These are phyloP conservation scores for Rallus crepitans DNA, from an alignment of 2,797 vertebrate genomes.

Conservation along the genomic window DNA sequence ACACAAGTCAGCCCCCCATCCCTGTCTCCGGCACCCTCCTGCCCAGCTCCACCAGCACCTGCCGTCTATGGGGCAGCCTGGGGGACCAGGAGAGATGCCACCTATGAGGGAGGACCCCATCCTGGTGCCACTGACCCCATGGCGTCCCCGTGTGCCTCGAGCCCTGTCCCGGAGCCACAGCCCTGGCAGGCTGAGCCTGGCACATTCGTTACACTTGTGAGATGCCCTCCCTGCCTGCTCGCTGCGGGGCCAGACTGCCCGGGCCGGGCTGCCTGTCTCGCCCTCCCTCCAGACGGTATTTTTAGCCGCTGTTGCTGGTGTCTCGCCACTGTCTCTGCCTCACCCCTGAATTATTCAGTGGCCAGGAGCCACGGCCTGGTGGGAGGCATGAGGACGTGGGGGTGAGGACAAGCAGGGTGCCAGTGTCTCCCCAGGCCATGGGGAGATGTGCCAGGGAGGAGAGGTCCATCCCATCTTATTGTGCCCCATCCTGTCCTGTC, in stretches of 20 bases:
- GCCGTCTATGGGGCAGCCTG: fast-evolving
- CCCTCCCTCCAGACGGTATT: background rate
- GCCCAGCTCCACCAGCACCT: background rate
- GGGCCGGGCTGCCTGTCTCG: background rate
- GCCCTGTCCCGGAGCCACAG: background rate
- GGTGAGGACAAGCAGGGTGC: background rate
- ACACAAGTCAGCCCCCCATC: background rate
- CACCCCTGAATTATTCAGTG: slow-evolving; percentile 9
- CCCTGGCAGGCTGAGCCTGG: background rate
- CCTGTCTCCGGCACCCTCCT: background rate
- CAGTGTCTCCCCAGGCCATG: background rate
- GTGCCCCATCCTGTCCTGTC: background rate
- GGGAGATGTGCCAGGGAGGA: fast-evolving
- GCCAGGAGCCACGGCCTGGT: background rate
- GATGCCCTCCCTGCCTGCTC: background rate
- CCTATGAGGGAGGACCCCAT: background rate
- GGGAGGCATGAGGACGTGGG: fast-evolving
- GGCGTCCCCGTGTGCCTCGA: background rate
- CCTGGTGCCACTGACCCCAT: background rate
- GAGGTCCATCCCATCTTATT: background rate
- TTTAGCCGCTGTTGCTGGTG: background rate
- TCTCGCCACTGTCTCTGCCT: background rate
- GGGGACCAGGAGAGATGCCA: background rate
- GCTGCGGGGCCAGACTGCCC: background rate
- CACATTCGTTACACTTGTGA: background rate